These are phyloP conservation scores for Hippopotamyrus pictus DNA, from an alignment of 2,797 vertebrate genomes.

Conservation along the genomic window DNA sequence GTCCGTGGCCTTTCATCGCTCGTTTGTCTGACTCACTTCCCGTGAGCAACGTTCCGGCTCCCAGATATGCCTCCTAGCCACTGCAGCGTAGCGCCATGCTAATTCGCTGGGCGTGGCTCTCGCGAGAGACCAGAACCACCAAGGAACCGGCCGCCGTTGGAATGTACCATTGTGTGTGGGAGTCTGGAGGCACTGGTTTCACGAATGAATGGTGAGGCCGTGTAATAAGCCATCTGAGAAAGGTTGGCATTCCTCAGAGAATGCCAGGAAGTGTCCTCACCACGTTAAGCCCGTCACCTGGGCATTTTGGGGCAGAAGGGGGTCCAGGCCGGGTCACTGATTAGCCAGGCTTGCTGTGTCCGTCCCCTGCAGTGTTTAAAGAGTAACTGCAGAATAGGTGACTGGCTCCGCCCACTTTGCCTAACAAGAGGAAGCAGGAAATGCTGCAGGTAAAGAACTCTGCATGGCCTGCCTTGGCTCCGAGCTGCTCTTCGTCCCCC, in stretches of 20 bases:
- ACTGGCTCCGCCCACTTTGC: neutral
- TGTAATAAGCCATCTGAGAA: neutral
- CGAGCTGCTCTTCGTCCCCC: neutral
- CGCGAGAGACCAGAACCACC: neutral
- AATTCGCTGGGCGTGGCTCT: neutral
- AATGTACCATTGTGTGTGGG: too few species aligned
- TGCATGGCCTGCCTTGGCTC: neutral
- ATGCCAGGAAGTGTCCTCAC: neutral
- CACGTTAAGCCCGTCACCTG: neutral
- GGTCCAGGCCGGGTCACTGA: neutral
- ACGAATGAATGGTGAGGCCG: neutral
- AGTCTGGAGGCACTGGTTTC: neutral
- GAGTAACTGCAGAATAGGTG: neutral
- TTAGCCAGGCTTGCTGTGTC: neutral
- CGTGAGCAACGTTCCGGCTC: neutral
- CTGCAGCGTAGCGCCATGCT: neutral
- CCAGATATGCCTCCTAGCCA: neutral
- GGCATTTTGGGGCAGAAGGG: neutral
- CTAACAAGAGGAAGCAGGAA: neutral
- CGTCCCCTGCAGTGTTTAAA: neutral
- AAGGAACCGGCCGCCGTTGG: neutral
- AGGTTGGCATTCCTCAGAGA: neutral
- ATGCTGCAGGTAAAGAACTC: neutral
- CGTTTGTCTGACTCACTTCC: neutral
- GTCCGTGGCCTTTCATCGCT: neutral